Evolutionary conservation across 2,888 invertebrate genomes (phyloP), one percentile per base, ranked within the genome.

Genomic region (Lomographa bimaculata): DNA sequence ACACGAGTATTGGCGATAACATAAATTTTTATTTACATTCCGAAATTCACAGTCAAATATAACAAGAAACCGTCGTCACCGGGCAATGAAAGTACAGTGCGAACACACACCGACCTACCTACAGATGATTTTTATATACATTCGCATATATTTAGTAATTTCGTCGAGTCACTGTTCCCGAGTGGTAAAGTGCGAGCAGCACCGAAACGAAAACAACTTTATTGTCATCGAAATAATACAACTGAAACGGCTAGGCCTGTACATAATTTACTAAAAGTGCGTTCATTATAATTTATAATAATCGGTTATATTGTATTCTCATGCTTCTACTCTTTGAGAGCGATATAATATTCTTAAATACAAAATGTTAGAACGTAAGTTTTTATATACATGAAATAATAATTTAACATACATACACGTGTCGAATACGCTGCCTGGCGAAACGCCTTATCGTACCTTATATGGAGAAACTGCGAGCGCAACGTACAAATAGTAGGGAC

Each of bases 1-100:
- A 74, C 64, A 71, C 48, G 64, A 64, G 29, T 25, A 14, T 43
- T 57, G 78, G 84, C 78, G 74, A 81, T 87, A 86, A 86, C 85
- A 85, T 87, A 87, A 81, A 79, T 84, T 84, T 86, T 86, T 87
- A 87, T 87, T 86, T 86, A 87, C 86, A 87, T 79, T 75, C 81
- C 80, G 74, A 84, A 85, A 82, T 80, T 82, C 81, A 85, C 83
- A 86, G 77, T 82, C 71, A 79, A 79, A 72, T 78, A 77, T 79
- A 82, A 80, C 79, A 82, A 79, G 68, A 71, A 72, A 70, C 67
- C 61, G 71, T 62, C 69, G 71, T 74, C 61, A 67, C 66, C 70
- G 58, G 71, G 55, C 71, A 67, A 68, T 67, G 71, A 74, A 64
- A 75, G 68, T 75, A 78, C 73, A 72, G 64, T 60, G 72, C 67